Conservation (phyloP, 2,888 invertebrate species). For the Megamerina dolium region DNA sequence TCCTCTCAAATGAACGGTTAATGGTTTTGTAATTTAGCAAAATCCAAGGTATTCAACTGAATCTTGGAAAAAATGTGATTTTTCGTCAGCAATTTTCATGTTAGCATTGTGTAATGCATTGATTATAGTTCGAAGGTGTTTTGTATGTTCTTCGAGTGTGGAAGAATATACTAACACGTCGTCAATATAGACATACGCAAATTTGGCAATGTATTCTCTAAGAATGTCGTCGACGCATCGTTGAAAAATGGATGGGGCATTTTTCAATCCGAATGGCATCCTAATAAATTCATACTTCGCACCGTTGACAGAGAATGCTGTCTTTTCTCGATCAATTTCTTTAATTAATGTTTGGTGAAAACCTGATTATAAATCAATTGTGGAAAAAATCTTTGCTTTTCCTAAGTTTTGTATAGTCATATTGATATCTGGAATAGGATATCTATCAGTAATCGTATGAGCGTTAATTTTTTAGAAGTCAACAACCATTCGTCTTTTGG, state of each 20-base stretch:
- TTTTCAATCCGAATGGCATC: constrained; percentile 2
- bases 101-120: too few species aligned
- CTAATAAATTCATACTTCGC: too few species aligned
- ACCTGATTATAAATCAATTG: constrained; percentile 1
- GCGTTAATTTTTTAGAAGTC: constrained; percentile 14
- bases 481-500: constrained; percentile 10
- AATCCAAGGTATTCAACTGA: too few species aligned
- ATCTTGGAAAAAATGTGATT: too few species aligned
- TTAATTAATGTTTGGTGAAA: constrained; percentile 1
- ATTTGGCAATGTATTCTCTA: constrained; percentile 3
- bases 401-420: constrained; percentile 4
- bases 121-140: too few species aligned
- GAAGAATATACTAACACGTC: too few species aligned
- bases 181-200: too few species aligned
- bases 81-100: too few species aligned
- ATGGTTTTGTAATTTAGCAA: too few species aligned
- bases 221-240: constrained; percentile 1
- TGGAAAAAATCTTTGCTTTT: neutral
- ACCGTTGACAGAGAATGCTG: neutral
- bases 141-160: too few species aligned
- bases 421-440: constrained; percentile 1
- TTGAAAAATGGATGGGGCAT: constrained; percentile 1
- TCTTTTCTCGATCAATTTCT: constrained; percentile 5
- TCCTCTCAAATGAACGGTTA: too few species aligned
- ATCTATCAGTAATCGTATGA: too few species aligned